Evolutionary conservation across 2,113 vertebrate species (phyloP), one percentile per base, ranked within the genome.

Genomic region (Motacilla alba): DNA sequence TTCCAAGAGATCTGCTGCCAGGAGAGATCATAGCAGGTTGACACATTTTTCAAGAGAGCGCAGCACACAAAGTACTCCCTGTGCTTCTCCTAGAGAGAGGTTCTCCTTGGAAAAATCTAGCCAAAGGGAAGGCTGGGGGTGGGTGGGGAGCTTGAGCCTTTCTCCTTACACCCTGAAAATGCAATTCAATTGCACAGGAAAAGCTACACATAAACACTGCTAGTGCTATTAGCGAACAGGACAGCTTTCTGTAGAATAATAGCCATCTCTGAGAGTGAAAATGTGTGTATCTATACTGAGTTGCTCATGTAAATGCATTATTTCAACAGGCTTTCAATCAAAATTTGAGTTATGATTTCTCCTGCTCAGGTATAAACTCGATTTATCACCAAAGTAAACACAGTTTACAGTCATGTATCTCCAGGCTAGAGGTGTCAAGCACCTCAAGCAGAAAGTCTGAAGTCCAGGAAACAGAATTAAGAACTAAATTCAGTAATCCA

Each of bases 21-120:
- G 9, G 23, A 70, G 50, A 78, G 26, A 87, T 72, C 88, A 72
- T 12, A 79, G 79, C 35, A 85, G 35, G 35, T 3, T 83, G 89
- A 92, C 91, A 67, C 76, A 68, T 68, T 94, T 94, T 83, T 52
- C 79, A 55, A 92, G 86, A 82, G 18, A 95, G 49, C 56, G 79
- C 52, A 90, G 82, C 39, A 87, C 85, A 64, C 35, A 19, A 64
- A 76, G 63, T 90, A 55, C 78, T 92, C 88, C 60, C 75, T 63
- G n/a, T 70, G 69, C 35, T 87, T 43, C 64, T 89, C 33, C 60
- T 58, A 9, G 58, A 72, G 35, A 90, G 37, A 93, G 43, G 31
- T 10, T 15, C 15, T 84, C n/a, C 85, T 58, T 85, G 66, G 43
- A 59, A 79, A 85, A 92, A 90, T 39, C 58, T 3, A 85, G 10